Evolutionary conservation across 2,113 vertebrate species (phyloP), one percentile per base, ranked within the genome.

Genomic region (Monopterus albus): DNA sequence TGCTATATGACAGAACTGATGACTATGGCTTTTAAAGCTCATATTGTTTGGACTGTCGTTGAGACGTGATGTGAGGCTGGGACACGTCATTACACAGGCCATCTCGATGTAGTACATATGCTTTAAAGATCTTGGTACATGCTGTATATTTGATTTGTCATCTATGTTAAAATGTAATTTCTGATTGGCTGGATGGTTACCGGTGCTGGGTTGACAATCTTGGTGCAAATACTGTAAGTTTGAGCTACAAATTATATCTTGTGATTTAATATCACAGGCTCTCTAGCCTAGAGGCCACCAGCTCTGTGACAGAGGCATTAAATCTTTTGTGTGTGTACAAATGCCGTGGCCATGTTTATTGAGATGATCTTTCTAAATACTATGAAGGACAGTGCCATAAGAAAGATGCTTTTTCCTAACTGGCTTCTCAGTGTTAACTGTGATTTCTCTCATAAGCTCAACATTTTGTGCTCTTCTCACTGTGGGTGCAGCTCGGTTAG

Each of bases 1-100:
- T 88, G 77, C 82, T 82, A 6, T 71, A 88, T 64, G 74, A 52
- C 11, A 47, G 33, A 50, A 51, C 57, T 56, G 31, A 21, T 29
- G 67, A 42, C 52, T 14, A 29, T 17, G 7, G 40, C 26, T 75
- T 70, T 82, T 60, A 63, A 57, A 63, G 62, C 55, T 49, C 8
- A n/a, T 29, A 18, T 52, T 9, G 11, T 63, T 52, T 46, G 7
- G 21, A 13, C 35, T 69, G 65, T 60, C 83, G 72, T 26, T 62
- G 81, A 56, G 28, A 51, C 21, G 71, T 31, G 71, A 40, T 26
- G 29, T n/a, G 49, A 36, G 39, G 11, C 13, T 5, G 38, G 40
- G 62, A 50, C 56, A 14, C 29, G 49, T 62, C 68, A 57, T 61
- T 53, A 71, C 18, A 40, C 13, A 35, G 33, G 2, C 10, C 29